phyloP scores from a whole-genome alignment of 2,888 invertebrate genomes.

The Drosophila stalkeri region DNA sequence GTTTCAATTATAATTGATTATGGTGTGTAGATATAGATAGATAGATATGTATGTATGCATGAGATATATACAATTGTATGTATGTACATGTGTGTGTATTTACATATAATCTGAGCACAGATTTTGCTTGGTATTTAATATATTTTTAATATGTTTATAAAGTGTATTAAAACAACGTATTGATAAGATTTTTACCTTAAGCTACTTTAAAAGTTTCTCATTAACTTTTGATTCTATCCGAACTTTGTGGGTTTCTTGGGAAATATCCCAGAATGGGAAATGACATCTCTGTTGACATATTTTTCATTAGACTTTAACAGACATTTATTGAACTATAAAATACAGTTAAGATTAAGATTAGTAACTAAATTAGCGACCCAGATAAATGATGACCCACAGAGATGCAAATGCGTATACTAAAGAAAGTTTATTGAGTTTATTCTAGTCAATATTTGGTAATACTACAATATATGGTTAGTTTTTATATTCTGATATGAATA shows the following conservation, averaged over 20 bases:
- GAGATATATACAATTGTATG: not conserved
- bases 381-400: not conserved
- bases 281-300: not conserved
- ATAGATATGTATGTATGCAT: not conserved
- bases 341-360: not conserved
- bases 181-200: not conserved
- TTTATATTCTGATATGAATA: no score
- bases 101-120: not conserved
- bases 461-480: no score
- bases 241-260: not conserved
- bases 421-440: no score
- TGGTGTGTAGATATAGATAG: not conserved
- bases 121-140: not conserved
- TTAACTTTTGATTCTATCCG: not conserved
- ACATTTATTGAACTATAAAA: not conserved
- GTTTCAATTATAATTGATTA: constrained; percentile 23
- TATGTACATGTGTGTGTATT: not conserved
- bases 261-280: not conserved
- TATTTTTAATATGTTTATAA: not conserved
- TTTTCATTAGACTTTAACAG: not conserved
- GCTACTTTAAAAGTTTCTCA: not conserved
- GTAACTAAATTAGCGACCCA: not conserved
- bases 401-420: no score
- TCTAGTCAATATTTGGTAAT: no score
- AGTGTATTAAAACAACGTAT: not conserved